A percentile compares a stretch with the other conserved stretches of the same genome.
Conservation (phyloP, 2,797 vertebrate genomes). For the Melanotaenia maccullochi region DNA sequence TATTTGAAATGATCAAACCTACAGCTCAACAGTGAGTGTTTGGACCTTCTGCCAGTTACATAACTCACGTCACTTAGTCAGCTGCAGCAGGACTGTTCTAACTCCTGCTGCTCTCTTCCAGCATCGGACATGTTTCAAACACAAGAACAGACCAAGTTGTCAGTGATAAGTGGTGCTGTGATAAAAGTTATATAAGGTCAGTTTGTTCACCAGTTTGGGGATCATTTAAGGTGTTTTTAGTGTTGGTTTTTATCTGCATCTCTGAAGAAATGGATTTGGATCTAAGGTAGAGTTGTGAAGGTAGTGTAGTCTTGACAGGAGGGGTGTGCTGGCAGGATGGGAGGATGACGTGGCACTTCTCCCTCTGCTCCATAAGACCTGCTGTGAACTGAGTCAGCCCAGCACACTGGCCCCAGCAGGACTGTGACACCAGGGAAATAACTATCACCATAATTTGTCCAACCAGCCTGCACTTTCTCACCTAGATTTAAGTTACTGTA, state of each 20-base stretch:
- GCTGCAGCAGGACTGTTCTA: slow-evolving; percentile 46
- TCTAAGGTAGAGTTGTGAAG: slow-evolving; percentile 33
- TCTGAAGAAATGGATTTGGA: not conserved
- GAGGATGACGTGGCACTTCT: slow-evolving; percentile 55
- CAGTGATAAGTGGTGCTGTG: slow-evolving; percentile 7
- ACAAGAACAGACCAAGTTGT: slow-evolving; percentile 10
- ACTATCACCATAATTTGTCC: slow-evolving; percentile 15
- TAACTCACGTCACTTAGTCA: slow-evolving; percentile 75
- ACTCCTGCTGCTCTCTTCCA: slow-evolving; percentile 66
- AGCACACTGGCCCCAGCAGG: slow-evolving; percentile 58
- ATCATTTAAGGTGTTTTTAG: no score
- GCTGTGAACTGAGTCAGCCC: slow-evolving; percentile 73
- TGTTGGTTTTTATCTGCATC: not conserved
- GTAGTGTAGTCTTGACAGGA: slow-evolving; percentile 42
- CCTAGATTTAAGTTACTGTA: slow-evolving; percentile 16
- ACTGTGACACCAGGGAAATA: slow-evolving; percentile 51
- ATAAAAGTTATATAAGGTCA: not conserved
- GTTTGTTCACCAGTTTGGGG: not conserved
- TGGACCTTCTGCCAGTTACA: slow-evolving; percentile 66
- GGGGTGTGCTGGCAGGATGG: slow-evolving; percentile 50
- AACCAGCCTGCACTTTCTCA: slow-evolving; percentile 22
- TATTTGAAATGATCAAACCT: slow-evolving; percentile 15
- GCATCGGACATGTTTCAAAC: slow-evolving; percentile 32
- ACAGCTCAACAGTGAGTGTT: slow-evolving; percentile 23
- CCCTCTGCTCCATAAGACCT: slow-evolving; percentile 58